Evolutionary conservation across 2,113 vertebrate genomes (phyloP).

Genomic region (Anolis sagrei): DNA sequence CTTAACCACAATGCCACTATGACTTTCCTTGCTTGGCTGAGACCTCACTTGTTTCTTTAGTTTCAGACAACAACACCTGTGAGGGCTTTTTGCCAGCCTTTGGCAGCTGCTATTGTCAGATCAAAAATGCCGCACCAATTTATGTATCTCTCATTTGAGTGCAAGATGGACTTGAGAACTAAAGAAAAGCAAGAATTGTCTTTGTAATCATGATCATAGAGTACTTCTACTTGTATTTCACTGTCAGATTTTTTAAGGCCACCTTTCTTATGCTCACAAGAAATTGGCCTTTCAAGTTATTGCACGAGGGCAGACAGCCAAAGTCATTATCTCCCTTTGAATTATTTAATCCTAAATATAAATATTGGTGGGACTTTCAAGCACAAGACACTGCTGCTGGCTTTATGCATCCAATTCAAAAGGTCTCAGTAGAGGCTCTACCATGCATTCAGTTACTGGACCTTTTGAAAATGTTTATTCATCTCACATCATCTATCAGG

Average conservation of each 20-base stretch:
- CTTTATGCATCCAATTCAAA: constrained; percentile 53
- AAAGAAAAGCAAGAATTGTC: not conserved
- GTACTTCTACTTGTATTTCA: not conserved
- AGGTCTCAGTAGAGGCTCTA: constrained; percentile 42
- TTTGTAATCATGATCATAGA: constrained; percentile 7
- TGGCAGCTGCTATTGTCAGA: constrained; percentile 11
- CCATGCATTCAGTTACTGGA: constrained; percentile 20
- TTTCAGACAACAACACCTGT: not conserved
- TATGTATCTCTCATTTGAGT: constrained; percentile 2
- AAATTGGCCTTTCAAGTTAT: constrained; percentile 54
- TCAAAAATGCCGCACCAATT: constrained; percentile 30
- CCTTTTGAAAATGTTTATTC: constrained; percentile 27
- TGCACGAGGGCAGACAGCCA: constrained; percentile 57
- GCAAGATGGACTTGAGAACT: constrained; percentile 10
- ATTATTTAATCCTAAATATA: constrained; percentile 58
- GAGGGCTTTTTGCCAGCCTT: constrained; percentile 11
- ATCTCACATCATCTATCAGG: not conserved
- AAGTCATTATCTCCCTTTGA: constrained; percentile 66
- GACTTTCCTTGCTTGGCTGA: constrained; percentile 1
- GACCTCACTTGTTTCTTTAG: not conserved
- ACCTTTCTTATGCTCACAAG: not conserved
- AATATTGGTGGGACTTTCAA: constrained; percentile 62
- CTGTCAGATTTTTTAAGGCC: not conserved
- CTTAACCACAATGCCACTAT: not conserved
- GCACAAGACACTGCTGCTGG: constrained; percentile 50